Base-by-base conservation (phyloP, 1,140 invertebrate species). In the Ectropis grisescens region DNA sequence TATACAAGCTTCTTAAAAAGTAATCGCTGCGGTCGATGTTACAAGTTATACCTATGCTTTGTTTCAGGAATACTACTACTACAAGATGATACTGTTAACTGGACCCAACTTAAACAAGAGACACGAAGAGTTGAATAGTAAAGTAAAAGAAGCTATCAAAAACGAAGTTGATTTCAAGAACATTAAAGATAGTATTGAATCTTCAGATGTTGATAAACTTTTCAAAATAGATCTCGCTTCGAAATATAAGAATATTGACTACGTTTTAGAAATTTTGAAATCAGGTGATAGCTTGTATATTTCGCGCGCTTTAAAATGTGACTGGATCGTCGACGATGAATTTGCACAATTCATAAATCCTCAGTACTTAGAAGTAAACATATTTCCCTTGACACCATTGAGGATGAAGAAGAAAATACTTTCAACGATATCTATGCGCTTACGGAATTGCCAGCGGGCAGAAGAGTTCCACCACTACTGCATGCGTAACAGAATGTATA, bases 151-250 rank as follows among this genome's bases (percentile, higher is more conserved):
- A 37, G 56, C 58, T 9, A 35, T 24, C 11, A 11, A 16, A 11
- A 37, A 36, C 2, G 26, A 42, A 14, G 30, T 47, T 2, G 14
- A 33, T 11, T 47, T 56, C 26, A 7, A 32, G 10, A 28, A 3
- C 8, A 19, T 19, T 19, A 8, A 19, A 19, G 9, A 32, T 12
- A 28, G 3, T 19, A 19, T 19, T 19, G 16, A 19, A 19, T 3
- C 3, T 4, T 32, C 40, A 13, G 56, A 62, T 27, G 27, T 62
- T 2, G 56, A 57, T 25, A 48, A 32, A 25, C 10, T 64, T 0
- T 59, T 52, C 23, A 59, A 64, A 41, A 64, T 64, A 19, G 50
- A 52, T 32, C 11, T 64, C 0, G 59, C 59, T 2, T 47, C 53
- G 0, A 55, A 52, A 31, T 46, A 48, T 11, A 48, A 39, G 31